Evolutionary conservation across 2,113 vertebrate genomes (phyloP), one percentile per base, ranked within the genome.

Genomic region (Embiotoca jacksoni): DNA sequence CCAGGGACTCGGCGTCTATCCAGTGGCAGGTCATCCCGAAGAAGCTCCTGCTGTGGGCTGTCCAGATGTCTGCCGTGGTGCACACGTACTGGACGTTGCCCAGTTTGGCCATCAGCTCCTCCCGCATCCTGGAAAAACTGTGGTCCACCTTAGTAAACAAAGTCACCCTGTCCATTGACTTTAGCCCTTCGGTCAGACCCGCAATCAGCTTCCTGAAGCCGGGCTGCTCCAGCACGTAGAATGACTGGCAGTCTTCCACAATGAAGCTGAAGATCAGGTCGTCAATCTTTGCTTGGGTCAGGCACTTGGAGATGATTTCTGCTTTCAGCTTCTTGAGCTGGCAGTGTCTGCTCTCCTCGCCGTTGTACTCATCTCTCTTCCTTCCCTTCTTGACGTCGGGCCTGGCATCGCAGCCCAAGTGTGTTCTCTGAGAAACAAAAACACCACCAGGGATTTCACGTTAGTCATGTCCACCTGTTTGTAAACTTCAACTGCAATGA

Each of bases 21-120:
- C 93, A 94, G 89, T 94, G 92, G 35, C 93, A 94, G 3, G 94
- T 94, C 92, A 94, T 93, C 52, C 91, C 93, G 3, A 94, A 93
- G 80, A 91, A 93, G 85, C 90, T 93, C 9, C 90, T 83, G 85
- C 39, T 85, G 80, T 85, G 80, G 72, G 90, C 89, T 0, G 90
- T 92, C 93, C 94, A 94, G 75, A 93, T 68, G 84, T 93, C 93
- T 0, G 92, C 93, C 1, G 92, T 94, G 75, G 92, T 94, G 92
- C 94, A 95, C 72, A 93, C 89, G 23, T 93, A 92, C 82, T 93
- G 90, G 70, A 94, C 30, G 56, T 3, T 46, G 52, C 70, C 49
- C 15, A 95, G 91, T n/a, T 92, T 93, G 0, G 73, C 23, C 82
- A 90, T 87, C 58, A 95, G 78, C 61, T 90, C 89, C 6, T 90